A percentile compares a stretch with the other conserved stretches of the same genome.
These are phyloP conservation scores for Varanus komodoensis DNA, from an alignment of 2,113 vertebrate genomes.

Conservation along the genomic window DNA sequence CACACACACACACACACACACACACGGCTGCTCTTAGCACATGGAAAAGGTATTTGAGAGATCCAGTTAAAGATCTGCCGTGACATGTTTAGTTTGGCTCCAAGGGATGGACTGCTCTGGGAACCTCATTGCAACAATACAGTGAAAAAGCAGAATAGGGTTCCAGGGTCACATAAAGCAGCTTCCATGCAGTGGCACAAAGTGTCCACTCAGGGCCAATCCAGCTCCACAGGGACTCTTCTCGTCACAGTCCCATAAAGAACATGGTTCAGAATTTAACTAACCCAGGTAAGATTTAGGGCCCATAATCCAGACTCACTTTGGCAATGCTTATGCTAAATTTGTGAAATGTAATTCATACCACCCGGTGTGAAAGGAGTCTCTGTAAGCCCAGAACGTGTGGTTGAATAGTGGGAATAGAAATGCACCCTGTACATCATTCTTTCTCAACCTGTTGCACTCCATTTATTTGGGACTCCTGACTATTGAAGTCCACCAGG, in stretches of 20 bases:
- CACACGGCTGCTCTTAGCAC: neutral
- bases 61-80: neutral
- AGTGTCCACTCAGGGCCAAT: neutral
- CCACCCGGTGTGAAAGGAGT: neutral
- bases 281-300: neutral
- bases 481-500: neutral
- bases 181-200: neutral
- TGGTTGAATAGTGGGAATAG: neutral
- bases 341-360: neutral
- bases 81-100: neutral
- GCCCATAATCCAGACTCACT: neutral
- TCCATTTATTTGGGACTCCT: no score
- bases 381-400: neutral
- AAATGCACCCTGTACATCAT: neutral
- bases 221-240: neutral
- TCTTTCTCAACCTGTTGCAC: neutral
- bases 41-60: neutral
- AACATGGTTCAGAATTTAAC: neutral
- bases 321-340: neutral
- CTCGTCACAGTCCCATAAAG: neutral
- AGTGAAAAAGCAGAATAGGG: neutral
- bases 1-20: neutral
- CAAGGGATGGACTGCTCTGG: no score
- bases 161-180: neutral
- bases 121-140: neutral